Conservation (phyloP, 2,797 vertebrate genomes). For the Gallinago solitaria region DNA sequence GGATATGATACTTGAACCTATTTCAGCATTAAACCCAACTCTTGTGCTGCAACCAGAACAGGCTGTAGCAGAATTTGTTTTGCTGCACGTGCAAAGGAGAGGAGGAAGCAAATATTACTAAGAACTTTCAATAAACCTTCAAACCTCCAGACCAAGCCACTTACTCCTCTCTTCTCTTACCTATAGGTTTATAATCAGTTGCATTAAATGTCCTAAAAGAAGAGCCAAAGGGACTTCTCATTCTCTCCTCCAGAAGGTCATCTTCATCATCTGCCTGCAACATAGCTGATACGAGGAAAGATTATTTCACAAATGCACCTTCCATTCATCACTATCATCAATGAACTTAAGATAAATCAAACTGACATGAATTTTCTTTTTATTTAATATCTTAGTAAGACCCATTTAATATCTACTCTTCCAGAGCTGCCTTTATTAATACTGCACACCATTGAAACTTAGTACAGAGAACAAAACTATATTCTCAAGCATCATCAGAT, state of each 20-base stretch:
- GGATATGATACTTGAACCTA: background rate
- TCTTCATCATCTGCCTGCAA: slow-evolving; percentile 98
- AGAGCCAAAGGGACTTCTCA: slow-evolving; percentile 98
- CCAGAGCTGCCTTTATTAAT: background rate
- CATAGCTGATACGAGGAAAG: slow-evolving; percentile 85
- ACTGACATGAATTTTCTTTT: background rate
- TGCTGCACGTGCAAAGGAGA: background rate
- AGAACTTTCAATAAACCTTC: background rate
- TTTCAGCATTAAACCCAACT: background rate
- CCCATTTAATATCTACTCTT: background rate
- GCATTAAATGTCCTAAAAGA: slow-evolving; percentile 98
- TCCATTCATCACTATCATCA: background rate
- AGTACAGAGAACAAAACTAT: background rate
- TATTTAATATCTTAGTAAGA: background rate
- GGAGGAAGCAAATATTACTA: background rate
- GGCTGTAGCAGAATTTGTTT: background rate
- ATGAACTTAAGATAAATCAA: background rate
- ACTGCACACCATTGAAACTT: background rate
- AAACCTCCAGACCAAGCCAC: background rate
- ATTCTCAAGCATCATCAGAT: background rate
- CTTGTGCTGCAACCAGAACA: background rate
- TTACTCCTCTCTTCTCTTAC: slow-evolving; percentile 72
- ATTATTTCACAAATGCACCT: background rate
- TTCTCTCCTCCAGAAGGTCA: slow-evolving; percentile 96
- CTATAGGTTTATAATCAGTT: slow-evolving; percentile 98